phyloP scores from a whole-genome alignment of 2,797 vertebrate species.

The Manis javanica region DNA sequence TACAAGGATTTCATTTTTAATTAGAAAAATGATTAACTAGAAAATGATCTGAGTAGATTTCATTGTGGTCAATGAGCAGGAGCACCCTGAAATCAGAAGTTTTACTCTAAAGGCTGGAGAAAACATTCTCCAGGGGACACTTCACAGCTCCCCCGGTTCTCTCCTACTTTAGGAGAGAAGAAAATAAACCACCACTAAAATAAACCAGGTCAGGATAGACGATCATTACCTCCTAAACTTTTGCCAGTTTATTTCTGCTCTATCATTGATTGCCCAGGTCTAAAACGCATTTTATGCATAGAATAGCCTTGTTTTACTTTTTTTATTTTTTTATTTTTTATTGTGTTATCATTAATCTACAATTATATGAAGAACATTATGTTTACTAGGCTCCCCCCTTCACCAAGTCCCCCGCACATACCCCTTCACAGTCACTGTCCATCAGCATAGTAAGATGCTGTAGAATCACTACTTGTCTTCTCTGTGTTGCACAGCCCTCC shows the following conservation, averaged over 20 bases:
- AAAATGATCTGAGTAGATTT: constrained; percentile 17
- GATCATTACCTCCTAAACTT: neutral
- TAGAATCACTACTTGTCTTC: no score
- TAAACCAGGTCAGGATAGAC: neutral
- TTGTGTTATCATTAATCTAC: no score
- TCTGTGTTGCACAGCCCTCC: no score
- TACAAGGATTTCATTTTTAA: constrained; percentile 7
- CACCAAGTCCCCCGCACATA: no score
- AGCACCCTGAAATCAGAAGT: neutral
- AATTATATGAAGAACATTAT: no score
- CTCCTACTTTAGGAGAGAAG: neutral
- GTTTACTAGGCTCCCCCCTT: no score
- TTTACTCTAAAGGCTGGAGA: constrained; percentile 31
- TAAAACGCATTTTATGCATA: neutral
- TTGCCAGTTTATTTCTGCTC: neutral
- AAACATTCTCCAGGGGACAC: neutral
- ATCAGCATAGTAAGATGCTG: no score
- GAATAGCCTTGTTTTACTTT: constrained; percentile 12
- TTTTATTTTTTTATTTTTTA: neutral
- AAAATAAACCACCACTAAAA: neutral
- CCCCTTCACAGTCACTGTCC: no score
- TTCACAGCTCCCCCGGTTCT: neutral
- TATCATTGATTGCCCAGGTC: neutral
- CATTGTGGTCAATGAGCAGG: neutral
- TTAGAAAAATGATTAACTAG: neutral